Evolutionary conservation across 2,797 vertebrate species (phyloP).

Genomic region (Apogon hyalosoma): DNA sequence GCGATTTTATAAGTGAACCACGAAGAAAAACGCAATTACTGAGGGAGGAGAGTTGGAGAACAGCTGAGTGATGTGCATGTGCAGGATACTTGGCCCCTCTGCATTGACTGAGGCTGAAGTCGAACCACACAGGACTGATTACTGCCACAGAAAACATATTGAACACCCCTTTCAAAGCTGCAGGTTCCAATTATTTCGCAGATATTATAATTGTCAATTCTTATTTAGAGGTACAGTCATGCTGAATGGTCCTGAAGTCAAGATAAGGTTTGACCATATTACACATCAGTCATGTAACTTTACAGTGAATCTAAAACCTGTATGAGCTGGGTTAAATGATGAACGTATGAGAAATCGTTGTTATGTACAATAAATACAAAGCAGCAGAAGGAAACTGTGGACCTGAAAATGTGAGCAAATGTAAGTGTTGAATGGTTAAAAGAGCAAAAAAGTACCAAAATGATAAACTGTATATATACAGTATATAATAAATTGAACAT

Average conservation of each 20-base stretch:
- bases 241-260: conserved; percentile 31
- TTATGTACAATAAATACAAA: too few relatives aligned
- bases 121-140: conserved; percentile 49
- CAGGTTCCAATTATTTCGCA: conserved; percentile 17
- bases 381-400: too few relatives aligned
- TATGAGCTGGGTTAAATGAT: too few relatives aligned
- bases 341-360: too few relatives aligned
- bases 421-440: too few relatives aligned
- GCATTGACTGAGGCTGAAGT: conserved; percentile 41
- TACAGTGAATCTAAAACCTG: neutral
- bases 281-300: neutral
- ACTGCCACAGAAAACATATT: conserved; percentile 44
- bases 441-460: too few relatives aligned
- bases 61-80: conserved; percentile 58
- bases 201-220: conserved; percentile 41
- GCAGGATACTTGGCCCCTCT: conserved; percentile 49
- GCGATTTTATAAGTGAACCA: conserved; percentile 65
- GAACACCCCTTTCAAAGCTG: conserved; percentile 28
- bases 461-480: too few relatives aligned
- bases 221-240: conserved; percentile 37
- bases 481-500: too few relatives aligned
- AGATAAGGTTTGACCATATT: conserved; percentile 16
- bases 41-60: conserved; percentile 40
- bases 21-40: conserved; percentile 70
- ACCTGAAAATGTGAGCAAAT: too few relatives aligned